Base-by-base conservation (phyloP, 1,140 invertebrate species). In the Zaprionus lachaisei region DNA sequence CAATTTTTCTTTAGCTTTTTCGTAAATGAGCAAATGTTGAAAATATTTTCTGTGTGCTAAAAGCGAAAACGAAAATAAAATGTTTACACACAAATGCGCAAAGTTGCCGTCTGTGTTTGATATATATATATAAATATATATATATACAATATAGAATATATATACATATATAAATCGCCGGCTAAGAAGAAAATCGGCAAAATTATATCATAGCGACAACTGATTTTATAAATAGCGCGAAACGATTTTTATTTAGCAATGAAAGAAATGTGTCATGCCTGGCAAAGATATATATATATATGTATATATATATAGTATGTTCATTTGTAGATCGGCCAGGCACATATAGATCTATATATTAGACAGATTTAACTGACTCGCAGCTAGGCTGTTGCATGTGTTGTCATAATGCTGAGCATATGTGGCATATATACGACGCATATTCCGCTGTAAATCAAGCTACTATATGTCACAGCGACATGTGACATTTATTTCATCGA, bases 151-250 rank as follows among this genome's bases (percentile, higher is more conserved):
- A 54, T 47, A 62, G 28, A 15, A 54, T 38, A 51, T 61, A 28
- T 20, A 26, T 24, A 66, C 56, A 77, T 64, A 64, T 69, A 75
- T 66, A 73, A 73, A 71, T 74, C 67, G 73, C 78, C 80, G 83
- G 73, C 74, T 76, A 79, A 83, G 68, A 79, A 83, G 68, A 72
- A 77, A 83, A 87, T 71, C 84, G 76, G 67, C 68, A 51, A 80
- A 90, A 90, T 90, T 90, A 90, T 90, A 90, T 90, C 85, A 90
- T 74, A 73, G 81, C 44, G 70, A 64, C 77, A 72, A 81, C 65
- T 38, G 61, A 54, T 77, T 90, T 90, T 85, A 90, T 79, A 90
- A 90, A 85, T 80, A 90, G 77, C 72, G 60, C 64, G 60, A 72
- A 54, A 66, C 68, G 68, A 62, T 76, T 76, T 70, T 67, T 34